Base-by-base conservation (phyloP, 2,113 vertebrate species). In the Lepus europaeus region DNA sequence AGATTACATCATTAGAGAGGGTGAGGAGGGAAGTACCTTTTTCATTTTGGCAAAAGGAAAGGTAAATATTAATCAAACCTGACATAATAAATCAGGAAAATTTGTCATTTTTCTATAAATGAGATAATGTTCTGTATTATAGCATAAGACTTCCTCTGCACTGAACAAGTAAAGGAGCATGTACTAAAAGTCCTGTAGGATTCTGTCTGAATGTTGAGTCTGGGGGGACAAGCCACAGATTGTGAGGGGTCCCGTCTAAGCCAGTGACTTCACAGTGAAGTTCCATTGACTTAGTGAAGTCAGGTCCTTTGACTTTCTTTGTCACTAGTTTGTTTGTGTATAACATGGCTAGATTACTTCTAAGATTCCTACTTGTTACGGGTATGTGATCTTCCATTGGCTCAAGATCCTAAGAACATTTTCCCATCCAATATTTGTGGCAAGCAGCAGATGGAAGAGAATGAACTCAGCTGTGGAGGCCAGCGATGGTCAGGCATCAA, bases 31-130 rank as follows among this genome's bases (percentile, higher is more conserved):
- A 85, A 99, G 98, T 90, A 99, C 99, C 1, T 99, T 99, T 97
- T 99, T 99, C 96, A 99, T 99, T 83, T 99, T 99, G 97, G 98
- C 99, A 80, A 99, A 99, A 98, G 99, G 99, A 98, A 98, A 98
- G 99, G 99, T 99, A 98, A 98, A 45, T 95, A 87, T 81, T 76
- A 90, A 81, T 66, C 51, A 49, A 90, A 63, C 1, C 22, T 82
- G 66, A 61, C 8, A 33, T 51, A 89, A 49, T 89, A 22, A 73
- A 59, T 63, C 0, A 16, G 53, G n/a, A 45, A 29, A 31, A 31
- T 23, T 5, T 80, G 39, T 90, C 7, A 19, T 17, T 49, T 86
- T 76, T 17, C 22, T 27, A 19, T 61, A 68, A 76, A 7, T 14
- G 0, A 17, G 14, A 7, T 56, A 33, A 1, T 20, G 9, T 2